Base-by-base conservation (phyloP, 2,113 vertebrate species). In the Todiramphus chloris region DNA sequence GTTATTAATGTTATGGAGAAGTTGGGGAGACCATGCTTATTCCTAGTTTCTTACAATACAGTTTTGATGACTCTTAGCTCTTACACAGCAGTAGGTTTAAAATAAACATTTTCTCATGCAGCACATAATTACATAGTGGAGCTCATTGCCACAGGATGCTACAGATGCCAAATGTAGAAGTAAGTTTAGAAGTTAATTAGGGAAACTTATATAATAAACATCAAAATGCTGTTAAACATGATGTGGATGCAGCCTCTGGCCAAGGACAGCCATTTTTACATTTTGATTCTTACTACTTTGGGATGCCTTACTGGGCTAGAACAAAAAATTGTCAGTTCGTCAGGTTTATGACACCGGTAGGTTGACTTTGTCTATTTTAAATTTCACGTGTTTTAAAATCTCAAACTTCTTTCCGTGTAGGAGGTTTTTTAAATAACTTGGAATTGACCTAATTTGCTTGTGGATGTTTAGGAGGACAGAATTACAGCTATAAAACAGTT, bases 71-170 rank as follows among this genome's bases (percentile, higher is more conserved):
- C 86, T 86, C 31, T n/a, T 59, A 85, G 63, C 64, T 94, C 46
- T 94, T 94, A 83, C 25, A 37, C 79, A 92, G 56, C 68, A 78
- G 80, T 89, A 83, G 76, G 50, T 74, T 93, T 95, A 92, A 96
- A 96, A 90, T 90, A 86, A 88, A 37, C 41, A 37, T 39, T 92
- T 94, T 93, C 90, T 89, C 55, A 70, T 77, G 80, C 44, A 77
- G 16, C 31, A 27, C 37, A 51, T 96, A 92, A 91, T 91, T 96
- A 51, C 23, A 33, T 50, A 60, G 76, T 89, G 72, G 80, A 90
- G 51, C 56, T 89, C 73, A 48, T 63, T 93, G 91, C 91, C 60
- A 75, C 73, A 81, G 73, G 89, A 90, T 78, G 80, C 86, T 95
- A 81, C 28, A 53, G 83, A 75, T 91, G 77, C 69, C 89, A 91